phyloP scores from a whole-genome alignment of 1,140 invertebrate species.

The Geopemphigus sp. region DNA sequence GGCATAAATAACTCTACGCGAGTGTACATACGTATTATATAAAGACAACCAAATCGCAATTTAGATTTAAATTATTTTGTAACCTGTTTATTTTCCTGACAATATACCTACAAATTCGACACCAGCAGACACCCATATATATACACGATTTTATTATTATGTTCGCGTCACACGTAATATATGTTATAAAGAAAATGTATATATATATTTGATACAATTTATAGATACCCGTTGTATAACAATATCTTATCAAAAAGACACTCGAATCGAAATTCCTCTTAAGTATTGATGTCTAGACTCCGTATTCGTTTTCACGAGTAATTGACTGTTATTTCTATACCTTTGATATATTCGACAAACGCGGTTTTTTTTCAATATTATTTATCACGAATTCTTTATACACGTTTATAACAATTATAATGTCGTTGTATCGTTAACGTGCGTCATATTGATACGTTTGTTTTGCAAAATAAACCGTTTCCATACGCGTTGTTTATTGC shows the following conservation, averaged over 20 bases:
- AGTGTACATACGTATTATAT: too few relatives aligned
- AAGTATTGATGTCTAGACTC: neutral
- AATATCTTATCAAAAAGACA: constrained; percentile 3
- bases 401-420: neutral
- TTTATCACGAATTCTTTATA: neutral
- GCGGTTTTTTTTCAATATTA: neutral
- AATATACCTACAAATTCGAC: too few relatives aligned
- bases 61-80: too few relatives aligned
- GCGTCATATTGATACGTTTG: too few relatives aligned
- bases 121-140: too few relatives aligned
- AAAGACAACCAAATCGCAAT: too few relatives aligned
- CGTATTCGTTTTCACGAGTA: neutral
- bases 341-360: neutral
- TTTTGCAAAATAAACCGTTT: too few relatives aligned
- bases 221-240: neutral
- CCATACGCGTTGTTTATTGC: too few relatives aligned
- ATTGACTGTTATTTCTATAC: neutral
- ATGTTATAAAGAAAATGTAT: too few relatives aligned
- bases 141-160: neutral
- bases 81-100: too few relatives aligned
- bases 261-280: neutral
- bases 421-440: too few relatives aligned
- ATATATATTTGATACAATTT: neutral
- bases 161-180: neutral
- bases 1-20: too few relatives aligned